Evolutionary conservation across 2,113 vertebrate species (phyloP).

Genomic region (Trichechus manatus): DNA sequence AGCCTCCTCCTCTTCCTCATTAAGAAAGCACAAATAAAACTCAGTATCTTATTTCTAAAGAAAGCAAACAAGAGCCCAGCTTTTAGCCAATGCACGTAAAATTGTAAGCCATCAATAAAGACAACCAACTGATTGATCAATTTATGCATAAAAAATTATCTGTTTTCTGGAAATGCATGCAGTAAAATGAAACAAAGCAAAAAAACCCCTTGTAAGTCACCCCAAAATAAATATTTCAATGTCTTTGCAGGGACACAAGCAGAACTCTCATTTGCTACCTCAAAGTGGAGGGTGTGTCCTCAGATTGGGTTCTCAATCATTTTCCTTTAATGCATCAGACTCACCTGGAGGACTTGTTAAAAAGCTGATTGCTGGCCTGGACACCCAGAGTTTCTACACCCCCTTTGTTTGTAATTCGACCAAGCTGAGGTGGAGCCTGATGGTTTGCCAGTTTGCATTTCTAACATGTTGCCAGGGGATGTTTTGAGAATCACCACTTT

Average conservation of each 20-base stretch:
- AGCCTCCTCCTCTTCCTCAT: background rate
- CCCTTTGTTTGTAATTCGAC: background rate
- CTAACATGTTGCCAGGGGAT: background rate
- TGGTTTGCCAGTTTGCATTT: background rate
- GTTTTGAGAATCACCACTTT: background rate
- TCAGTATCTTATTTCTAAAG: background rate
- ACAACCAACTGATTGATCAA: background rate
- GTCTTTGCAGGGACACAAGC: background rate
- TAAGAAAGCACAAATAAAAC: background rate
- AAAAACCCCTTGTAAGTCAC: background rate
- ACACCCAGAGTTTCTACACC: background rate
- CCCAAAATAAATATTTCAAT: background rate
- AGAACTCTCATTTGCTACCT: background rate
- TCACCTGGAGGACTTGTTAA: background rate
- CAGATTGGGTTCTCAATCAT: background rate
- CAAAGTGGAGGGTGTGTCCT: background rate
- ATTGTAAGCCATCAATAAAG: background rate
- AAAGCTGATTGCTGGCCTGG: background rate
- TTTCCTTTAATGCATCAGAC: background rate
- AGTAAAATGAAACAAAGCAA: background rate
- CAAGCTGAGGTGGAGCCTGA: background rate
- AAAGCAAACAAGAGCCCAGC: background rate
- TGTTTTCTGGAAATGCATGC: background rate
- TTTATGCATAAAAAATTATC: background rate
- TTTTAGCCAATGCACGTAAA: background rate